Conservation (phyloP, 2,797 vertebrate species). For the Morelia viridis region DNA sequence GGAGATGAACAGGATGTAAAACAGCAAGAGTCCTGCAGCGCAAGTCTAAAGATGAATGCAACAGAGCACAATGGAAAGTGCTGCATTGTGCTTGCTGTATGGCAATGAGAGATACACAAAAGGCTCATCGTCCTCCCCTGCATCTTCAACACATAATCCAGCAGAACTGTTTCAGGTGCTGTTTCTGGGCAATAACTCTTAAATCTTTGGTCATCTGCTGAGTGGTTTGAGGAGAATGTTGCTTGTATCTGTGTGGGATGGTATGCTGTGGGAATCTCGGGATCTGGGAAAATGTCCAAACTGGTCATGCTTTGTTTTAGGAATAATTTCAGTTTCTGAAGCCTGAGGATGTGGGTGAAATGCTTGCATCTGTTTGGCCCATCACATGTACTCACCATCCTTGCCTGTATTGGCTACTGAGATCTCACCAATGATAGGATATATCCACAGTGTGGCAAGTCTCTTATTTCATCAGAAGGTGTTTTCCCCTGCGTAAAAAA, state of each 20-base stretch:
- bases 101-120: neutral
- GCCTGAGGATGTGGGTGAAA: neutral
- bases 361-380: neutral
- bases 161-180: neutral
- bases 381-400: neutral
- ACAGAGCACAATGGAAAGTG: neutral
- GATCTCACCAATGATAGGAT: neutral
- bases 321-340: neutral
- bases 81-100: neutral
- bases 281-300: neutral
- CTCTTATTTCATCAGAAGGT: neutral
- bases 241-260: neutral
- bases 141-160: neutral
- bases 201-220: neutral
- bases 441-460: neutral
- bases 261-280: neutral
- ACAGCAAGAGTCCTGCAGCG: neutral
- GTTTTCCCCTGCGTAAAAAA: neutral
- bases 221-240: neutral
- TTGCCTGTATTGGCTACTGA: neutral
- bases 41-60: neutral
- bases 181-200: neutral
- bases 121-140: neutral
- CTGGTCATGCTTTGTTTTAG: neutral
- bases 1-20: neutral